Percentiles rank a stretch among this genome's conserved stretches.
Evolutionary conservation across 2,888 invertebrate species (phyloP).

Genomic region (Gibbula magus): DNA sequence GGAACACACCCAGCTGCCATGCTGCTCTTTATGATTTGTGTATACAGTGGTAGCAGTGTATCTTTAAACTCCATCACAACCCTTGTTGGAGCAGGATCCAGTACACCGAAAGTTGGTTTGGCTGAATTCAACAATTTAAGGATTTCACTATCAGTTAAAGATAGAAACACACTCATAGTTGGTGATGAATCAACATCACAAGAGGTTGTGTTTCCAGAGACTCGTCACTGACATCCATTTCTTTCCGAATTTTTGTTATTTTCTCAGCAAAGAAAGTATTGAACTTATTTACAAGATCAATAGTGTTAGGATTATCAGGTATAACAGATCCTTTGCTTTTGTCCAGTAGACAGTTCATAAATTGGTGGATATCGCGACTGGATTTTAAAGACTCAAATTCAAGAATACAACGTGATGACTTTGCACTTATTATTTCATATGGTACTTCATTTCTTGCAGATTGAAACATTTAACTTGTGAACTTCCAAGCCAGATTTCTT

Average conservation of each 20-base stretch:
- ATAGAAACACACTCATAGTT: background rate
- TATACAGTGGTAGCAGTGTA: background rate
- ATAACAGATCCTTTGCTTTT: too few relatives aligned
- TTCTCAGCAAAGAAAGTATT: background rate
- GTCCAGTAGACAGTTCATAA: too few relatives aligned
- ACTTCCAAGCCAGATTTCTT: too few relatives aligned
- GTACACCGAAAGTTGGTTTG: background rate
- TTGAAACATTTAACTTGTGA: too few relatives aligned
- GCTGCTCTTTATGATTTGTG: conserved; percentile 1
- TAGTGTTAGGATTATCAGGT: too few relatives aligned
- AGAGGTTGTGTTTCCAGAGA: background rate
- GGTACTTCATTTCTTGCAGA: too few relatives aligned
- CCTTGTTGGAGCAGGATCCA: background rate
- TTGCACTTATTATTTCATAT: too few relatives aligned
- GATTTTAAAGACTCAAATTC: too few relatives aligned
- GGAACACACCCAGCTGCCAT: background rate
- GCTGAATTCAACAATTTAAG: background rate
- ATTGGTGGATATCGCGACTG: too few relatives aligned
- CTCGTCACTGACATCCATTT: background rate
- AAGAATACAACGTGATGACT: too few relatives aligned
- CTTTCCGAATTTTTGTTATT: background rate
- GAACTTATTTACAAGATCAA: background rate
- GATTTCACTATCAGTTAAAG: background rate
- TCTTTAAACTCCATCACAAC: background rate
- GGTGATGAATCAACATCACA: background rate